These are phyloP conservation scores for Saguinus midas DNA, from an alignment of 2,113 vertebrate species.

Conservation along the genomic window DNA sequence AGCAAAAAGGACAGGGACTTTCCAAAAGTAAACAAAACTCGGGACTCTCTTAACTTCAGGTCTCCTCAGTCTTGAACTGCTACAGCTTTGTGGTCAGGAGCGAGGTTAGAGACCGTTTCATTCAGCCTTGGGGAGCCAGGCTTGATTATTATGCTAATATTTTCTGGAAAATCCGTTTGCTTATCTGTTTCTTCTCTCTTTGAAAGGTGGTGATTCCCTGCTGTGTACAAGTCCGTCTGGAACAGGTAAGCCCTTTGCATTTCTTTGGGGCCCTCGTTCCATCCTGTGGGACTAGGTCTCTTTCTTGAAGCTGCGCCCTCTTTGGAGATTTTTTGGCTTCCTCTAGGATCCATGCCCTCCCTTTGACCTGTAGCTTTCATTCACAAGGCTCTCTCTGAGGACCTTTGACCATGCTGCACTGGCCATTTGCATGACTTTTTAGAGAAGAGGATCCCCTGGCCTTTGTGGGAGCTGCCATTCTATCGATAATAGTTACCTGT, in stretches of 20 bases:
- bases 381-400: not conserved
- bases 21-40: not conserved
- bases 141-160: accelerated
- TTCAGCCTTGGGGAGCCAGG: not conserved
- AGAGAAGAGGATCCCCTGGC: not conserved
- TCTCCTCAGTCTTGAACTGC: not conserved
- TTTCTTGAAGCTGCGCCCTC: not conserved
- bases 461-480: not conserved
- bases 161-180: not conserved
- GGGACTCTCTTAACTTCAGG: not conserved
- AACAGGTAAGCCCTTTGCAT: not conserved
- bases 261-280: not conserved
- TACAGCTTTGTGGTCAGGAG: too few relatives aligned
- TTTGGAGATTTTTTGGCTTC: not conserved
- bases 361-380: not conserved
- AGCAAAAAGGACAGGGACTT: not conserved
- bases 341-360: not conserved
- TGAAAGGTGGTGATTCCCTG: not conserved
- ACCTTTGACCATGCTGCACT: not conserved
- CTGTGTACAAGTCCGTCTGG: not conserved
- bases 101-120: accelerated
- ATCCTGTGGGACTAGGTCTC: not conserved
- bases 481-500: not conserved
- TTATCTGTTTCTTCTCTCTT: not conserved
- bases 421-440: not conserved